Base-by-base conservation (phyloP, 2,797 vertebrate genomes). In the Florisuga fusca region DNA sequence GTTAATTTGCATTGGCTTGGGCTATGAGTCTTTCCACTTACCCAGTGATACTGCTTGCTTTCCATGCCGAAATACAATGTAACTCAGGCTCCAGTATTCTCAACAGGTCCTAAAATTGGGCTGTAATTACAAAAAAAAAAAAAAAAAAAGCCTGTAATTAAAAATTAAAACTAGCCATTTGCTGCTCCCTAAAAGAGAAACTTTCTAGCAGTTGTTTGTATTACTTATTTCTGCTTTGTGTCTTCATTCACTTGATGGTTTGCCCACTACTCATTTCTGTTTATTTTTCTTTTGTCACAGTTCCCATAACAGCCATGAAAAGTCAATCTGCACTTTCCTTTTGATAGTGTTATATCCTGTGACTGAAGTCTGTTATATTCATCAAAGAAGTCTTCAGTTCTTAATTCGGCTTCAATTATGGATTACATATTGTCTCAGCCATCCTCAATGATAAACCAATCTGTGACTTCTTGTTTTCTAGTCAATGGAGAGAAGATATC, bases 401-500 rank as follows among this genome's bases (percentile, higher is more conserved):
- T 89, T 87, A 63, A 80, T 76, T 90, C 63, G 80, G 19, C 48
- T 88, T 68, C 61, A 48, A 31, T 82, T 92, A 90, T 86, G 71
- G 74, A 48, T 74, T 73, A 68, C 31, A 5, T 29, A 53, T 46
- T 92, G 92, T 73, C 51, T 82, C 79, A 71, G 55, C 68, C 62
- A 29, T 71, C 51, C 20, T 67, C 34, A 76, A 31, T 73, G 59
- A 67, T 96, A 93, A 96, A 91, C 77, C 57, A 74, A 5, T 72
- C 57, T 79, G 66, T 72, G 85, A 43, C 64, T 92, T 97, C 95
- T 93, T 98, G 84, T 97, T 10, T 97, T 97, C 62, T 62, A 98
- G 98, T 98, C 93, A 96, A 95, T 57, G 98, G 96, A 57, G 98
- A 98, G 82, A 97, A 96, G 92, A 79, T 88, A 67, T 73, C 62